These are phyloP conservation scores for Deroptyus accipitrinus DNA, from an alignment of 2,113 vertebrate genomes.

Conservation along the genomic window DNA sequence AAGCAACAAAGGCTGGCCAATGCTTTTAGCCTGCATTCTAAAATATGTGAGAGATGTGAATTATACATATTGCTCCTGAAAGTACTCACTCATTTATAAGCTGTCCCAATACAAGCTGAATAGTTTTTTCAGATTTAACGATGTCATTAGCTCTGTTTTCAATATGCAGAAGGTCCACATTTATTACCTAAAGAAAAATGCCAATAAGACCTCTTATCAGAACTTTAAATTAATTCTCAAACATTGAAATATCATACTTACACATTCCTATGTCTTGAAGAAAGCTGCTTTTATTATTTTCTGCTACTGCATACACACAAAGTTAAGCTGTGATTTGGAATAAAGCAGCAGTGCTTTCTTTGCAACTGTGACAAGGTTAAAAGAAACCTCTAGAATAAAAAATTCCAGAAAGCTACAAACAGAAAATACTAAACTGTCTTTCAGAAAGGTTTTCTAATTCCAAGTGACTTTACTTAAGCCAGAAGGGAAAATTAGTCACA, in stretches of 20 bases:
- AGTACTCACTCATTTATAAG: constrained; percentile 92
- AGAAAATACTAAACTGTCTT: neutral
- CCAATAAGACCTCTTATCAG: neutral
- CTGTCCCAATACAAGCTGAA: constrained; percentile 90
- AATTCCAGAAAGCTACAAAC: neutral
- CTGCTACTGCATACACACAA: neutral
- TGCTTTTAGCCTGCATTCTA: neutral
- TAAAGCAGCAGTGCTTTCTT: neutral
- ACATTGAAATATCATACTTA: neutral
- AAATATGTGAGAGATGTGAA: neutral
- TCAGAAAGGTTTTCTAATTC: neutral
- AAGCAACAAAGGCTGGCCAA: neutral
- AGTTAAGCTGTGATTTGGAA: neutral
- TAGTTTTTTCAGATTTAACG: constrained; percentile 82
- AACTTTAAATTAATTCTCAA: neutral
- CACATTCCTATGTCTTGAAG: neutral
- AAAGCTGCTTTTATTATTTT: neutral
- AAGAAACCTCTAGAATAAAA: neutral
- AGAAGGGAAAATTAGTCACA: constrained; percentile 25
- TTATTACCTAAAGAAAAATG: constrained; percentile 80
- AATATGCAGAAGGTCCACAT: constrained; percentile 92
- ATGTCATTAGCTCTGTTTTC: constrained; percentile 90
- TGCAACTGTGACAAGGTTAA: neutral
- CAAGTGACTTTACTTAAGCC: neutral
- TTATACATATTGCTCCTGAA: neutral